Evolutionary conservation across 1,140 invertebrate genomes (phyloP).

Genomic region (Asbolus verrucosus): DNA sequence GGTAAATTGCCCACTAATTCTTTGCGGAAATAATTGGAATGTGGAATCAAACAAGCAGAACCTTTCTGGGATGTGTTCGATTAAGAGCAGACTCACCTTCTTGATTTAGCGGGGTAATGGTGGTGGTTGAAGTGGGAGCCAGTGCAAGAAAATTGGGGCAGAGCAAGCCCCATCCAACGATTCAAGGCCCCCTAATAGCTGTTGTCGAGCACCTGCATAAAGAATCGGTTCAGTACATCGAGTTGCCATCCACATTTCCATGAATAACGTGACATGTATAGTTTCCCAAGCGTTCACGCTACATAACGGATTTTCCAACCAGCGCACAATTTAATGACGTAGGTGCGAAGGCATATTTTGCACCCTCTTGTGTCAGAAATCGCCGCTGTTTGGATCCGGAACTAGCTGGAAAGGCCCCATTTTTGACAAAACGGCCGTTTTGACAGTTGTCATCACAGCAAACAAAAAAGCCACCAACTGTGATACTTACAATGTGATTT

Average conservation of each 20-base stretch:
- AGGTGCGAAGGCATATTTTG: slow-evolving; percentile 22
- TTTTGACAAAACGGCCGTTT: not conserved
- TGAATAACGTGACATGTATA: not conserved
- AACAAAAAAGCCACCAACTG: slow-evolving; percentile 37
- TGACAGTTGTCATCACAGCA: slow-evolving; percentile 21
- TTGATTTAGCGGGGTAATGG: slow-evolving; percentile 65
- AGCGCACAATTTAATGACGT: slow-evolving; percentile 23
- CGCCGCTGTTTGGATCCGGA: not conserved
- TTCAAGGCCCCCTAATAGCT: slow-evolving; percentile 36
- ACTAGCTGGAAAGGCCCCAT: not conserved
- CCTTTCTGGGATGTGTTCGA: not conserved
- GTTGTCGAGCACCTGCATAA: slow-evolving; percentile 8
- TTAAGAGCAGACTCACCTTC: slow-evolving; percentile 61
- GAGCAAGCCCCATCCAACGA: slow-evolving; percentile 64
- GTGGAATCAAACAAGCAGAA: not conserved
- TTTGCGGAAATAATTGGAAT: slow-evolving; percentile 17
- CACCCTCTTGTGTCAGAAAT: not conserved
- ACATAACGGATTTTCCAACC: slow-evolving; percentile 29
- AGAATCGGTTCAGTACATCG: slow-evolving; percentile 4
- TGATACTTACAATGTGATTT: slow-evolving; percentile 24
- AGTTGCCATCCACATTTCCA: too few species aligned
- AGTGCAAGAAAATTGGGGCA: slow-evolving; percentile 65
- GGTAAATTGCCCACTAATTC: slow-evolving; percentile 11
- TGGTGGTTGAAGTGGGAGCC: slow-evolving; percentile 66
- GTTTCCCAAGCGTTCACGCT: slow-evolving; percentile 24